A percentile compares a stretch with the other conserved stretches of the same genome.
phyloP scores from a whole-genome alignment of 30 jellyfish, hydroid and myxozoan genomes.

The Aurelia sp. region DNA sequence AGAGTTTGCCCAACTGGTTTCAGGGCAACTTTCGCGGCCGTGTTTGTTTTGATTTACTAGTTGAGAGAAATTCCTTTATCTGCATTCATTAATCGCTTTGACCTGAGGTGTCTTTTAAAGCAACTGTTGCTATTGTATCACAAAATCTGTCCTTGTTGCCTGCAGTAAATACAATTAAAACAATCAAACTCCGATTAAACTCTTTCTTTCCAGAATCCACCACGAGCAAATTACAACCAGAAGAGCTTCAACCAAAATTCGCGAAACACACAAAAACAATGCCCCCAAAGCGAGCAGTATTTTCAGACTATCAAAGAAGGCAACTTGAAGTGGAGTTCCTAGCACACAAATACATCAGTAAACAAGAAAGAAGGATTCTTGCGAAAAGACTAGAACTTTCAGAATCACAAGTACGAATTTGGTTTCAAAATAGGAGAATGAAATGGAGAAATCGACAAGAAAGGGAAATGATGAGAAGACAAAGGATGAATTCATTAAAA shows the following conservation, averaged over 20 bases:
- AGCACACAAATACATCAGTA: conserved; percentile 80
- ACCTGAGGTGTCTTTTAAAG: no score
- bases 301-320: conserved; percentile 72
- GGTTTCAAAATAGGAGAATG: conserved; percentile 90
- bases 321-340: conserved; percentile 79
- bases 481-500: conserved; percentile 24
- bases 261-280: conserved; percentile 40
- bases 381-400: conserved; percentile 64
- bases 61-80: no score
- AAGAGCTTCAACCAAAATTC: conserved; percentile 26
- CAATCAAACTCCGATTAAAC: neutral
- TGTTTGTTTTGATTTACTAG: no score
- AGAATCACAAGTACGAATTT: conserved; percentile 82
- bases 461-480: conserved; percentile 86
- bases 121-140: no score
- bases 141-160: no score
- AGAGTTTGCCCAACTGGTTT: no score
- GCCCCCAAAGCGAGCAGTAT: conserved; percentile 83
- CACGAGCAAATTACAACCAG: conserved; percentile 19
- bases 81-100: no score
- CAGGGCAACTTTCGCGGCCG: no score
- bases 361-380: conserved; percentile 74
- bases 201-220: conserved; percentile 5
- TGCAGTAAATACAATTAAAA: no score
- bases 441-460: conserved; percentile 87